Evolutionary conservation across 2,113 vertebrate genomes (phyloP).

Genomic region (Oncorhynchus keta): DNA sequence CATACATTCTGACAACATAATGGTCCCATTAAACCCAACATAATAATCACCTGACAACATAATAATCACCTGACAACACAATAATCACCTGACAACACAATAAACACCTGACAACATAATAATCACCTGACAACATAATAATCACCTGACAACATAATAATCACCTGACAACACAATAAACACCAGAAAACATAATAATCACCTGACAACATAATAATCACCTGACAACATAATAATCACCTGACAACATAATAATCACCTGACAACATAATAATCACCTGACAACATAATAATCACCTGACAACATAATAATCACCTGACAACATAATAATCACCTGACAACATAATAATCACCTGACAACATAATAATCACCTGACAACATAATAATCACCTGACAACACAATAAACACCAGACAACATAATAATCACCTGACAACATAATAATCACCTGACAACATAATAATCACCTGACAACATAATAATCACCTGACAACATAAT

Average conservation of each 20-base stretch:
- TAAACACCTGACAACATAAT: neutral
- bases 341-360: too few species aligned
- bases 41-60: neutral
- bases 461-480: neutral
- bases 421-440: neutral
- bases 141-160: too few species aligned
- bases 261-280: too few species aligned
- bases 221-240: neutral
- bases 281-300: neutral
- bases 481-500: neutral
- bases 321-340: too few species aligned
- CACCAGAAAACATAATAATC: too few species aligned
- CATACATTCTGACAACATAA: neutral
- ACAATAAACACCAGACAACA: neutral
- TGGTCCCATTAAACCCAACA: neutral
- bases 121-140: too few species aligned
- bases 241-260: too few species aligned
- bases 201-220: neutral
- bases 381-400: neutral
- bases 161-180: too few species aligned
- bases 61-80: too few species aligned
- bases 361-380: too few species aligned
- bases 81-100: neutral
- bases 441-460: too few species aligned
- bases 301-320: neutral